Evolutionary conservation across 2,113 vertebrate species (phyloP).

Genomic region (Dicentrarchus labrax): DNA sequence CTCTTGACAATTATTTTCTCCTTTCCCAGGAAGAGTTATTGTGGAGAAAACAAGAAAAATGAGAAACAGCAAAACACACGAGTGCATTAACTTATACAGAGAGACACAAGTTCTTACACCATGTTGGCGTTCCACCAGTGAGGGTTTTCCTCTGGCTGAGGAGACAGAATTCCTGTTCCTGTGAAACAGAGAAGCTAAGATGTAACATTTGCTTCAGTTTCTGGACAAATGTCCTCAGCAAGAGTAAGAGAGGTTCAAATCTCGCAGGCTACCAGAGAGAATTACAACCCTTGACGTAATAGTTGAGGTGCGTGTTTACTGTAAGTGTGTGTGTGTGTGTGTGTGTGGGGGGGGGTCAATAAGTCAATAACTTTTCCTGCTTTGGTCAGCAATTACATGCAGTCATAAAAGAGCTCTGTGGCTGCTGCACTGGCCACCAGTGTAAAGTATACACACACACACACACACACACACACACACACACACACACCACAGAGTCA

Average conservation of each 20-base stretch:
- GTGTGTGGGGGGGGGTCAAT: slow-evolving; percentile 38
- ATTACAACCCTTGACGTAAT: background rate
- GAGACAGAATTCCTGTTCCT: slow-evolving; percentile 96
- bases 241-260: background rate
- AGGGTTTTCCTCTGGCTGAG: slow-evolving; percentile 96
- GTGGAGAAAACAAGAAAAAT: background rate
- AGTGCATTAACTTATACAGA: background rate
- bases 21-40: background rate
- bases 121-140: slow-evolving; percentile 99
- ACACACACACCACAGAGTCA: slow-evolving; percentile 19
- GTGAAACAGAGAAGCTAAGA: slow-evolving; percentile 32
- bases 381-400: slow-evolving; percentile 57
- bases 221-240: background rate
- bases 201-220: background rate
- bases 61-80: background rate
- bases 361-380: slow-evolving; percentile 53
- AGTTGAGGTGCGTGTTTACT: background rate
- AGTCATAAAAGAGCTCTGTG: slow-evolving; percentile 39
- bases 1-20: too few relatives aligned
- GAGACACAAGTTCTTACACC: slow-evolving; percentile 88
- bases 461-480: too few relatives aligned
- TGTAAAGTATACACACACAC: slow-evolving; percentile 30
- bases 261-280: background rate
- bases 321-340: slow-evolving; percentile 32
- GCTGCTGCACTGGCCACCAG: slow-evolving; percentile 38